phyloP scores from a whole-genome alignment of 2,797 vertebrate species.

The Oceanodroma leucorhoa region DNA sequence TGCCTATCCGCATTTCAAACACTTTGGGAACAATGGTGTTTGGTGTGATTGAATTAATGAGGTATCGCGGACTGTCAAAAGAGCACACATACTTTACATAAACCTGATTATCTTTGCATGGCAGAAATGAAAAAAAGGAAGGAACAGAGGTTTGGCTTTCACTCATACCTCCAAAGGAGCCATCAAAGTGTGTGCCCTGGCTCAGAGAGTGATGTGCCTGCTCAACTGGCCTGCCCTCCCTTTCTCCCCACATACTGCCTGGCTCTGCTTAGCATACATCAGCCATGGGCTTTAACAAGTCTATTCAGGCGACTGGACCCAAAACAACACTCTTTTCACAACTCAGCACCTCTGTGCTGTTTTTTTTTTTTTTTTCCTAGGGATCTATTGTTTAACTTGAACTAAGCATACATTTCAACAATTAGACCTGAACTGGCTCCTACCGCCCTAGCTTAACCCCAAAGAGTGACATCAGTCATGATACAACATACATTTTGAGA shows the following conservation, averaged over 20 bases:
- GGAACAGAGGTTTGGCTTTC: constrained; percentile 84
- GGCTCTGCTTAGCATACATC: constrained; percentile 88
- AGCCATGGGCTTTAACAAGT: constrained; percentile 92
- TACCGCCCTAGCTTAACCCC: constrained; percentile 76
- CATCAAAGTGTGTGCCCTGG: constrained; percentile 84
- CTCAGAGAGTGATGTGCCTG: constrained; percentile 84
- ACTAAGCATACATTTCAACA: constrained; percentile 79
- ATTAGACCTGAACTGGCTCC: constrained; percentile 73
- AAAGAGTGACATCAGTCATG: constrained; percentile 76
- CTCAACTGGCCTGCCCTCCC: constrained; percentile 80
- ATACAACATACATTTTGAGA: constrained; percentile 55
- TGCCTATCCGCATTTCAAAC: constrained; percentile 99
- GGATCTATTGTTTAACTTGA: constrained; percentile 82
- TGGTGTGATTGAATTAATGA: constrained; percentile 99
- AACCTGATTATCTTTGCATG: constrained; percentile 99
- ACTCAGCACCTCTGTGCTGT: constrained; percentile 82
- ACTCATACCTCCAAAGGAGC: constrained; percentile 85
- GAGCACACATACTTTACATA: constrained; percentile 99
- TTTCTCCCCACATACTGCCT: constrained; percentile 72
- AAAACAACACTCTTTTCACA: constrained; percentile 86
- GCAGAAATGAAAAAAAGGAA: constrained; percentile 89
- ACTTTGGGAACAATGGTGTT: constrained; percentile 97
- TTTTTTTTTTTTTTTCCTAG: constrained; percentile 78
- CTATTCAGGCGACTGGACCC: constrained; percentile 86
- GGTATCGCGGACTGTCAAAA: constrained; percentile 98